Conservation (phyloP, 2,113 vertebrate genomes). For the Indri indri region DNA sequence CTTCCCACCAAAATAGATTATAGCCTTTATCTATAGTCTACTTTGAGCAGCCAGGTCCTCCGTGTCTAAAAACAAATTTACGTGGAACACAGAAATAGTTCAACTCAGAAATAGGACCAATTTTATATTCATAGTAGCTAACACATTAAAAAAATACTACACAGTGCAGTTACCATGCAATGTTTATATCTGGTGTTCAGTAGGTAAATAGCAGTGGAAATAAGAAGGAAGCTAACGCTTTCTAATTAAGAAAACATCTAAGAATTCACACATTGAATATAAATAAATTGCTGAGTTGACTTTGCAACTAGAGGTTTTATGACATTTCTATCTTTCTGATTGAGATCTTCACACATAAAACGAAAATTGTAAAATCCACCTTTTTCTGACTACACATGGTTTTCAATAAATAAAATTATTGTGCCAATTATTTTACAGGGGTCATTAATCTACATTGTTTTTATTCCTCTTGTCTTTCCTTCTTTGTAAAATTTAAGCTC, state of each 20-base stretch:
- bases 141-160: not conserved
- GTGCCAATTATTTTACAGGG: not conserved
- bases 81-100: not conserved
- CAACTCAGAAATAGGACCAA: not conserved
- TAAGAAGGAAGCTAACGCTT: not conserved
- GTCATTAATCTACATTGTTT: not conserved
- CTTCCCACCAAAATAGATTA: not conserved
- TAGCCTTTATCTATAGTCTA: not conserved
- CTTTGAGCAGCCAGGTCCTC: not conserved
- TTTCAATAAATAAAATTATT: not conserved
- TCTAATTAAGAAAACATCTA: conserved; percentile 25
- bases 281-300: not conserved
- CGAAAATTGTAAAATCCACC: not conserved
- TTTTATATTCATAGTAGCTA: not conserved
- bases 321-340: not conserved
- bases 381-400: not conserved
- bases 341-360: not conserved
- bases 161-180: not conserved
- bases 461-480: not conserved
- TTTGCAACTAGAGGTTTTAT: not conserved
- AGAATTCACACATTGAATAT: not conserved
- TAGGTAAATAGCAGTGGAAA: not conserved
- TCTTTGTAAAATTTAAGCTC: not conserved
- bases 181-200: conserved; percentile 2
- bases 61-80: not conserved